Evolutionary conservation across 1,140 invertebrate genomes (phyloP), one percentile per base, ranked within the genome.

Genomic region (Rhopalosiphum maidis): DNA sequence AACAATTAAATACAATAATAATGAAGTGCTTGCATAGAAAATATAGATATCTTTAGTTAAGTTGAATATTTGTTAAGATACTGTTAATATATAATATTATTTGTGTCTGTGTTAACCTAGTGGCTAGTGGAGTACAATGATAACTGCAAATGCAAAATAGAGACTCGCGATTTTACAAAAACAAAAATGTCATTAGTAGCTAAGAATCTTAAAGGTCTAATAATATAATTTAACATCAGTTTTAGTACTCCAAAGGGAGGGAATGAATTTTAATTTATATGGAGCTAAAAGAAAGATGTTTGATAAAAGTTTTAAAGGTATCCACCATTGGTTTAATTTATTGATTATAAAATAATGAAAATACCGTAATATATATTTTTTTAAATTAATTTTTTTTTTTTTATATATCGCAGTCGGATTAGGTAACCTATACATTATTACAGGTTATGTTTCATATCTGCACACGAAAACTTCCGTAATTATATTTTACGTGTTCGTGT

Each of bases 391-490:
- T 11, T 30, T 30, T 18, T 48, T 18, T 25, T 15, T 15, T 4
- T n/a, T 68, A 30, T 68, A 68, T n/a, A 30, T 15, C 30, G 11
- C 60, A n/a, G 11, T 4, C 30, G 9, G 9, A n/a, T 68, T n/a
- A 77, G 60, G 30, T 77, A 77, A 77, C 30, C 11, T n/a, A 9
- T n/a, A 77, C 60, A 68, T 5, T n/a, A 77, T n/a, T 77, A 77
- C 60, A 18, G 60, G 60, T 77, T 77, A 77, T 77, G 15, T 77
- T 77, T 77, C n/a, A 77, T n/a, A 18, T 77, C 30, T 77, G 60
- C 60, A 77, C n/a, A 77, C 60, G n/a, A 77, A 77, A 77, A 77
- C 60, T 77, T 77, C n/a, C 60, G 25, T 68, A 77, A 77, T n/a
- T 77, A n/a, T 77, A 35, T 77, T 77, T n/a, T 77, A n/a, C n/a